Percentiles rank a stretch among this genome's conserved stretches.
phyloP scores from a whole-genome alignment of 2,888 invertebrate genomes.

The Callimorpha dominula region DNA sequence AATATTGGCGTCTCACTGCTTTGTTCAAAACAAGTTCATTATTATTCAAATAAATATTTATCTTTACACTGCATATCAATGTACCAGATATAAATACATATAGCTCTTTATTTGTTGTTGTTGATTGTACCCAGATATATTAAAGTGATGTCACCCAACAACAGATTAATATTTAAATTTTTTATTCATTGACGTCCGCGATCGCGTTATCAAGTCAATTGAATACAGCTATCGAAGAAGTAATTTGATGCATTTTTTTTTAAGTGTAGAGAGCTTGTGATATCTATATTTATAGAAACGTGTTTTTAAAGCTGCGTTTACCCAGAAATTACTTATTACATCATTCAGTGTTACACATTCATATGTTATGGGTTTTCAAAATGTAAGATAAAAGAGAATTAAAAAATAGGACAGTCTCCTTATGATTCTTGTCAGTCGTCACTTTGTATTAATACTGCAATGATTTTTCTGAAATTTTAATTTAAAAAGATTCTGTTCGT shows the following conservation, averaged over 20 bases:
- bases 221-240: background rate
- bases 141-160: slow-evolving; percentile 9
- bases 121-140: background rate
- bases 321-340: too few relatives aligned
- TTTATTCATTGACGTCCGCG: background rate
- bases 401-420: too few relatives aligned
- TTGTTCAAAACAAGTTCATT: background rate
- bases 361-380: too few relatives aligned
- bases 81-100: background rate
- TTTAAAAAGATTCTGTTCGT: too few relatives aligned
- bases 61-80: slow-evolving; percentile 1
- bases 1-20: background rate
- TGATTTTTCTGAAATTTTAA: too few relatives aligned
- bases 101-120: background rate
- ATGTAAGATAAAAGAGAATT: too few relatives aligned
- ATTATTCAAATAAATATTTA: background rate
- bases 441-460: too few relatives aligned
- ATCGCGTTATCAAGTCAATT: background rate
- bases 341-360: too few relatives aligned
- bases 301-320: too few relatives aligned
- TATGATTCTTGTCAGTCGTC: too few relatives aligned
- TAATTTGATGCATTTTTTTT: background rate
- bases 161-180: slow-evolving; percentile 9
- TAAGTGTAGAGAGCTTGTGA: background rate
- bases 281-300: background rate